A percentile compares a stretch with the other conserved stretches of the same genome.
These are phyloP conservation scores for Mystacides longicornis DNA, from an alignment of 2,888 invertebrate genomes.

Conservation along the genomic window DNA sequence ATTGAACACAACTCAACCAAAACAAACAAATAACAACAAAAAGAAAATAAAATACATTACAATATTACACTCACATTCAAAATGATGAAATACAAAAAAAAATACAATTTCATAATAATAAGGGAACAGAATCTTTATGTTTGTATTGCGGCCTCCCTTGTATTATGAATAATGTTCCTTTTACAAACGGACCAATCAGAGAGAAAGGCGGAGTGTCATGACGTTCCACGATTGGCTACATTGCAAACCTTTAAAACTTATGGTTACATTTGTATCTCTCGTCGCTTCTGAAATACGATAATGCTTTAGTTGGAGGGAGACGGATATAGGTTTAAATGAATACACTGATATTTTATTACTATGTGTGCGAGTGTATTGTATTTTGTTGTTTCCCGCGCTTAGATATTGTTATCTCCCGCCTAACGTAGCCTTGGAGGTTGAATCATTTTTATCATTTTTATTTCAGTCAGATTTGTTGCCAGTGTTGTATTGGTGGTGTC, in stretches of 20 bases:
- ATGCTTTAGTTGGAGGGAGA: slow-evolving; percentile 28
- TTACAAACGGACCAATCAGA: slow-evolving; percentile 35
- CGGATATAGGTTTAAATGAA: slow-evolving; percentile 15
- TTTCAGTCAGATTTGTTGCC: slow-evolving; percentile 16
- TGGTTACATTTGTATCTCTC: slow-evolving; percentile 49
- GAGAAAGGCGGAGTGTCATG: slow-evolving; percentile 35
- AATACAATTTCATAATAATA: slow-evolving; percentile 23
- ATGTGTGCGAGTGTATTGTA: too few species aligned
- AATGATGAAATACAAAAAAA: slow-evolving; percentile 16
- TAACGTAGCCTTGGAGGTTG: slow-evolving; percentile 9
- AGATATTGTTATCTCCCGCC: neutral
- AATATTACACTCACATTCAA: slow-evolving; percentile 17
- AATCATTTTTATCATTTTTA: neutral
- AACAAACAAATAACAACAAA: too few species aligned
- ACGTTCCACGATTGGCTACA: slow-evolving; percentile 35
- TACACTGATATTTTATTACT: slow-evolving; percentile 6
- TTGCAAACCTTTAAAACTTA: slow-evolving; percentile 36
- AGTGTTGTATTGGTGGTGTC: neutral
- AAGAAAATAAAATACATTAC: too few species aligned
- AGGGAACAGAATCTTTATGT: too few species aligned
- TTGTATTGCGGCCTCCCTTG: slow-evolving; percentile 31
- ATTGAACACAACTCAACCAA: slow-evolving; percentile 13
- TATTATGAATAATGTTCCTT: neutral
- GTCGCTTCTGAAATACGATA: slow-evolving; percentile 46
- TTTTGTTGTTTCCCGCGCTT: slow-evolving; percentile 8